Evolutionary conservation across 64 coral and sea anemone species (phyloP).

Genomic region (Actinia equina): DNA sequence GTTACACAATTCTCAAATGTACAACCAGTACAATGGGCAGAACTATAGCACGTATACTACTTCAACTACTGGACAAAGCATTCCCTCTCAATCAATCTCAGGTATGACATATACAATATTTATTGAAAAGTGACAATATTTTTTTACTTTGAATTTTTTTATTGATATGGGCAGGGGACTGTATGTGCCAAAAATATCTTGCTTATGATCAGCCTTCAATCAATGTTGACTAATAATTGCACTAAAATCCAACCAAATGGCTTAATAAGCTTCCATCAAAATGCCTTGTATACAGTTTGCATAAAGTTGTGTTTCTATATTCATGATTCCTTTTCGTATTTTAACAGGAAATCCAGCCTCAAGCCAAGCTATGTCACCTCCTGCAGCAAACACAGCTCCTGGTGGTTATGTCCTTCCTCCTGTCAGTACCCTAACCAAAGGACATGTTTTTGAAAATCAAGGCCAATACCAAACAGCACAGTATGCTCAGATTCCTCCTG

Average conservation of each 20-base stretch:
- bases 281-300: too few relatives aligned
- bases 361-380: slow-evolving; percentile 74
- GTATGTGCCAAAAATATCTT: too few relatives aligned
- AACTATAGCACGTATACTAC: slow-evolving; percentile 15
- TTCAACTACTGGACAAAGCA: slow-evolving; percentile 12
- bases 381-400: slow-evolving; percentile 88
- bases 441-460: slow-evolving; percentile 59
- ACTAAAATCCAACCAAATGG: too few relatives aligned
- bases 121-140: neutral
- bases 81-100: neutral
- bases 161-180: too few relatives aligned
- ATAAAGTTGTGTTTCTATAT: too few relatives aligned
- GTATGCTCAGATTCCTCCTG: slow-evolving; percentile 68
- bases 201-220: too few relatives aligned
- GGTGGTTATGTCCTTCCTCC: slow-evolving; percentile 73
- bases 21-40: slow-evolving; percentile 13
- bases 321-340: too few relatives aligned
- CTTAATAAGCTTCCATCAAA: too few relatives aligned
- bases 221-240: too few relatives aligned
- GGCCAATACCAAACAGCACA: slow-evolving; percentile 74
- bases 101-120: neutral
- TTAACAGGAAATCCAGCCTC: neutral
- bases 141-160: neutral
- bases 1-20: neutral
- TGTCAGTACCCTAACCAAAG: slow-evolving; percentile 79